These are phyloP conservation scores for Prostheceraeus crozeri DNA, from an alignment of 2,888 invertebrate genomes.

Conservation along the genomic window DNA sequence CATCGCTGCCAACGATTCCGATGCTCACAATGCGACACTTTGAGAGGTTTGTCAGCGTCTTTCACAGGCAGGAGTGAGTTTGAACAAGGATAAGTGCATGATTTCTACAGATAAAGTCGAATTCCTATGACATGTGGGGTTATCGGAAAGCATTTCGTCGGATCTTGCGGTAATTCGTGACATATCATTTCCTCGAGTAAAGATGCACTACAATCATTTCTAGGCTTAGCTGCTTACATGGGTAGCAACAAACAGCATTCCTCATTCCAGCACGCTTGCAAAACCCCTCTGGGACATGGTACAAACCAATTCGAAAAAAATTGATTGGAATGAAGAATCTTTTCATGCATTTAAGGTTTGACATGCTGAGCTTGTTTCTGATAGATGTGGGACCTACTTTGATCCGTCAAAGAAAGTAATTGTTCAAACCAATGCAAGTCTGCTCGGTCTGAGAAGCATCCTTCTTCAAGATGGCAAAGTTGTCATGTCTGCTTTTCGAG, in stretches of 20 bases:
- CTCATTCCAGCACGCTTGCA: not conserved
- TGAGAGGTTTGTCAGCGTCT: not conserved
- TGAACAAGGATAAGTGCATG: constrained; percentile 11
- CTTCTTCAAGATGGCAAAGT: constrained; percentile 8
- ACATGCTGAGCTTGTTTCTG: too few species aligned
- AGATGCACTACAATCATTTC: constrained; percentile 1
- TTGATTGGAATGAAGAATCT: too few species aligned
- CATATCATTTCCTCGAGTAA: not conserved
- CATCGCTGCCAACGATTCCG: not conserved
- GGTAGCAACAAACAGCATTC: not conserved
- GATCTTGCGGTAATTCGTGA: not conserved
- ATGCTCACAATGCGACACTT: not conserved
- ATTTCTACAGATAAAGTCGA: not conserved
- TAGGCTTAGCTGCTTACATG: constrained; percentile 13
- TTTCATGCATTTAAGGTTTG: not conserved
- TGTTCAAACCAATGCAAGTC: constrained; percentile 3
- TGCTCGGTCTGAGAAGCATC: too few species aligned
- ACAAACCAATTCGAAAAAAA: not conserved
- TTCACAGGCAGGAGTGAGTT: not conserved
- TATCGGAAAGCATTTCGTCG: not conserved
- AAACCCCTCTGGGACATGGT: constrained; percentile 15
- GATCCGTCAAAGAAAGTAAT: constrained; percentile 15
- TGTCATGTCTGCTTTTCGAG: not conserved
- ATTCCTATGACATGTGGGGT: constrained; percentile 8
- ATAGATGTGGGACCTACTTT: constrained; percentile 6